phyloP scores from a whole-genome alignment of 2,113 vertebrate species.

The Caranx ignobilis region DNA sequence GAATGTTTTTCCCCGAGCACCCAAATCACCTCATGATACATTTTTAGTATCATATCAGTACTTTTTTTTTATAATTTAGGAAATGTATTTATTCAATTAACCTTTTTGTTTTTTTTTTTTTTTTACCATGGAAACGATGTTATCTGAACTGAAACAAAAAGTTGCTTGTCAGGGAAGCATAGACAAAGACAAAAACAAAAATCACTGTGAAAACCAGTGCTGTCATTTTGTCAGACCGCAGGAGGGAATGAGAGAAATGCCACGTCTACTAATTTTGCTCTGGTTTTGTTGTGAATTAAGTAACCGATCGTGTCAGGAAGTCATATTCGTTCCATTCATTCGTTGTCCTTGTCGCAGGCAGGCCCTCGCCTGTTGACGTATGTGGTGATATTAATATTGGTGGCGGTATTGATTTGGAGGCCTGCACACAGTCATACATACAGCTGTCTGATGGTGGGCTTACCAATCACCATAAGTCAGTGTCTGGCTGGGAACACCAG shows the following conservation, averaged over 20 bases:
- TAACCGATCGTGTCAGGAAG: conserved; percentile 19
- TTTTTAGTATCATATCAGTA: too few relatives aligned
- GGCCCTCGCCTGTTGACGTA: conserved; percentile 23
- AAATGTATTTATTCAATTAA: too few relatives aligned
- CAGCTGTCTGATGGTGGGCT: conserved; percentile 70
- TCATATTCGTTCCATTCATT: conserved; percentile 24
- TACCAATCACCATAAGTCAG: conserved; percentile 69
- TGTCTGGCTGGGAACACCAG: conserved; percentile 69
- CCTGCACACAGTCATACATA: conserved; percentile 68
- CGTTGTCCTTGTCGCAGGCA: conserved; percentile 31
- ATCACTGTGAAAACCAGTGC: neutral
- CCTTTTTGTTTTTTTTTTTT: too few relatives aligned
- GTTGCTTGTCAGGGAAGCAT: neutral
- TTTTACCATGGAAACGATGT: too few relatives aligned
- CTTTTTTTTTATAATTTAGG: too few relatives aligned
- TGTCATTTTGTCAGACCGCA: neutral
- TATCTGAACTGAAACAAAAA: neutral
- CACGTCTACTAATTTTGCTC: neutral
- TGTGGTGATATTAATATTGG: conserved; percentile 62
- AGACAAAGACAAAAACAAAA: neutral
- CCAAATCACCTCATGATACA: too few relatives aligned
- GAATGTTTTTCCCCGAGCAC: too few relatives aligned
- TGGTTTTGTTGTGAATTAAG: conserved; percentile 5
- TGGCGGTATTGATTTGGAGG: conserved; percentile 74
- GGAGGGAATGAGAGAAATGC: neutral